A percentile compares a stretch with the other conserved stretches of the same genome.
phyloP scores from a whole-genome alignment of 2,797 vertebrate genomes.

The Sciurus vulgaris region DNA sequence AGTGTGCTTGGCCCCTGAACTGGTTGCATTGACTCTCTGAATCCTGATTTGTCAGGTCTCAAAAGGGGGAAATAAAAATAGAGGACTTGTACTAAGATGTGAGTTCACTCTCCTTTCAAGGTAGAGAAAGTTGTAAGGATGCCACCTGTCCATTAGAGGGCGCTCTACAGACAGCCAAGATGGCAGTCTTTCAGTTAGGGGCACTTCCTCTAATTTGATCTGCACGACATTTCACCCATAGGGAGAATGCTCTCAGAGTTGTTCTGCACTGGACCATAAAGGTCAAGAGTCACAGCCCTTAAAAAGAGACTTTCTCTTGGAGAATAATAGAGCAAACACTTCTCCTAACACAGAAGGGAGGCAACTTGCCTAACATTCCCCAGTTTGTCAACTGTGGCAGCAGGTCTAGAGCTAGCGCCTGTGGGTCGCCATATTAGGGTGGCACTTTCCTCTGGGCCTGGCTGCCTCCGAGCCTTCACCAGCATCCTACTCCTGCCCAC shows the following conservation, averaged over 20 bases:
- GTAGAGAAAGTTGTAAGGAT: constrained; percentile 7
- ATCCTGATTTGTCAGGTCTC: not conserved
- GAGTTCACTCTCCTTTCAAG: not conserved
- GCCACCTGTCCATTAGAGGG: not conserved
- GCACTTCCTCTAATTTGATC: not conserved
- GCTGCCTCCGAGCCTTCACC: not conserved
- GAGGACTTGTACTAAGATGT: not conserved
- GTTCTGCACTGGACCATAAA: not conserved
- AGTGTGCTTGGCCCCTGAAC: not conserved
- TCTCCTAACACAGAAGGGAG: not conserved
- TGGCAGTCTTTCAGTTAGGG: not conserved
- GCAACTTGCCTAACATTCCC: not conserved
- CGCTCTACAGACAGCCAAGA: not conserved
- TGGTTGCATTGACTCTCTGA: not conserved
- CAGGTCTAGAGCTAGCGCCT: not conserved
- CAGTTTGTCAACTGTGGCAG: not conserved
- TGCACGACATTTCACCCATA: not conserved
- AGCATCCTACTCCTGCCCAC: not conserved
- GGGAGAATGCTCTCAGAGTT: not conserved
- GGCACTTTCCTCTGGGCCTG: not conserved
- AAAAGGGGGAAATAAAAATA: not conserved
- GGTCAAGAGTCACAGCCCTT: not conserved
- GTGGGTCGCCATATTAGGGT: not conserved
- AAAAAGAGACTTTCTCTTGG: not conserved
- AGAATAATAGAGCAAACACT: not conserved